Base-by-base conservation (phyloP, 2,797 vertebrate genomes). In the Coluber constrictor region DNA sequence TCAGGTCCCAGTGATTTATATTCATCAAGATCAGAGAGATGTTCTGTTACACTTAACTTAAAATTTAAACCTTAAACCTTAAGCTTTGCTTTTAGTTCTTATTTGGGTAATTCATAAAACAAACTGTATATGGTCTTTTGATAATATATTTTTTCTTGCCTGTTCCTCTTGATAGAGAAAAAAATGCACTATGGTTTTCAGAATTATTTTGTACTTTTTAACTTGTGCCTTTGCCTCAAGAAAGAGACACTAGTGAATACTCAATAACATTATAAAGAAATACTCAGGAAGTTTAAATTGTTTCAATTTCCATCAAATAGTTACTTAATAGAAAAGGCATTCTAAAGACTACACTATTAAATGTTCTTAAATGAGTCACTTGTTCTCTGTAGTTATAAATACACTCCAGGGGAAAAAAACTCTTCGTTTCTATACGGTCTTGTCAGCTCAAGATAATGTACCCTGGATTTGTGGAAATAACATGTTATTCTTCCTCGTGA, bases 301-400 rank as follows among this genome's bases (percentile, higher is more conserved):
- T 83, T 92, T 63, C 18, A 70, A 8, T 87, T 87, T 29, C 43
- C 27, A 87, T 90, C 47, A 74, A 87, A 87, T 59, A n/a, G 25
- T 57, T 61, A 61, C 70, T 51, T 59, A 32, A 93, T 57, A 66
- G 70, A 90, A 93, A 87, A 93, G 47, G 12, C 25, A 25, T 59
- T 54, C 27, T 86, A 63, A 90, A 74, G 83, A 59, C 16, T 90
- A 74, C 88, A 51, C 16, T 90, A 59, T 92, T 92, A 74, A 66
- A 32, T 87, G 57, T 90, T 90, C 25, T 51, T 92, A 25, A 90
- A 70, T 90, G 60, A 87, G 59, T 90, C 59, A 66, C 89, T 57
- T 93, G 54, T 87, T 63, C 57, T 90, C 32, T 59, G 37, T 27
- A 90, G 61, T 90, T 90, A 87, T 87, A 90, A 87, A 59, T 93